Base-by-base conservation (phyloP, 2,888 invertebrate genomes). In the Bugulina stolonifera region DNA sequence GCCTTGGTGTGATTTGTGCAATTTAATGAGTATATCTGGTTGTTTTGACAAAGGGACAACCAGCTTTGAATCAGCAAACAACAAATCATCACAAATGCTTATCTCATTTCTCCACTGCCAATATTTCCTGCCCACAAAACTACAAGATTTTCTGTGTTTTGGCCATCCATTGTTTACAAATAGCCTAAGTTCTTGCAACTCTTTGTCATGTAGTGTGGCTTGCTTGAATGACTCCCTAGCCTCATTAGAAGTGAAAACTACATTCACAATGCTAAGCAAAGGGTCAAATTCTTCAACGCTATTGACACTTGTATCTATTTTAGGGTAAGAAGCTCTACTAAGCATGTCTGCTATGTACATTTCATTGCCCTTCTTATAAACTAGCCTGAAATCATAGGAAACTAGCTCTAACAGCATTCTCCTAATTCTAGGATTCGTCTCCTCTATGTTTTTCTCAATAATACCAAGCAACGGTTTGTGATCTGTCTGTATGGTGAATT, bases 1-100 rank as follows among this genome's bases (percentile, higher is more conserved):
- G 32, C 64, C 72, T 23, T 23, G 34, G 29, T 72, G 72, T 10
- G 25, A 29, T 18, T 34, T 43, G 35, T 72, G 69, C 71, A 72
- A 32, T 10, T 72, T 34, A 5, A 71, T 73, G 10, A 73, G 71
- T 32, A 29, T 72, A 52, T 75, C 55, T 23, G 22, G 3, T 25
- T 55, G 22, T 18, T 23, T 23, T 23, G 23, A 23, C 23, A 55
- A 5, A 18, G 55, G 55, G 3, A 55, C 55, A 18, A 55, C n/a
- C 25, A 55, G 25, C 55, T 23, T 10, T 14, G 10, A 14, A 52
- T 22, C 55, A 55, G 5, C 22, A 25, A 55, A 55, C n/a, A 25
- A 23, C 3, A 55, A 25, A 18, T 25, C 55, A 18, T 55, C 55
- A 55, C 22, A 55, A 55, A 25, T 55, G 3, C 23, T 55, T 18